Base-by-base conservation (phyloP, 2,888 invertebrate species). In the Anticlea derivata region DNA sequence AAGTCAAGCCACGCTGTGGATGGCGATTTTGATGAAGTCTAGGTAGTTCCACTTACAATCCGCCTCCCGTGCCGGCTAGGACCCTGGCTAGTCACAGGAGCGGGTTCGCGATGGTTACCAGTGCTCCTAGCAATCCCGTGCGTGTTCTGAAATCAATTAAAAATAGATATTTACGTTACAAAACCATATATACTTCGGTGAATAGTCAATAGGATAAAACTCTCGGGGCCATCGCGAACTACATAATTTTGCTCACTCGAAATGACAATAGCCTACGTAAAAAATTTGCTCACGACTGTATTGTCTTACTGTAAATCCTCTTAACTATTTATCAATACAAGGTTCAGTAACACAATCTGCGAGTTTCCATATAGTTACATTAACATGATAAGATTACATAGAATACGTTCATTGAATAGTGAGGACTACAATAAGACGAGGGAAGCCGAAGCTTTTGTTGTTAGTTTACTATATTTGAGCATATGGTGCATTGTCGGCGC, bases 71-170 rank as follows among this genome's bases (percentile, higher is more conserved):
- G 65, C 87, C 89, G 82, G 82, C 82, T 61, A 86, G 76, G 49
- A 75, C 74, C 74, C 87, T 80, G 73, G 83, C 86, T 89, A 89
- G 89, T 90, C 89, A 89, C 82, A 89, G 87, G 73, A 87, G 81
- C 61, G 89, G 87, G 39, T 85, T 82, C 65, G 80, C 77, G 56
- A 87, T 72, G 58, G 83, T 73, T 66, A 81, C 75, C 66, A 89
- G 75, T 54, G 73, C 88, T 61, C 89, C 89, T 85, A 88, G 73
- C 75, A 89, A 81, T 63, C 89, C 89, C 59, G 82, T 83, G 60
- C 86, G 86, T 50, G 84, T 69, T 63, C 89, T 89, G 80, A 2
- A 86, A 85, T 74, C 78, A 81, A 33, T 17, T 13, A 0, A 4
- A 7, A 31, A 6, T 4, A 11, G 7, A 13, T 7, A 12, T 3